These are phyloP conservation scores for Rotaria magnacalcarata DNA, from an alignment of 2,888 invertebrate genomes.

Conservation along the genomic window DNA sequence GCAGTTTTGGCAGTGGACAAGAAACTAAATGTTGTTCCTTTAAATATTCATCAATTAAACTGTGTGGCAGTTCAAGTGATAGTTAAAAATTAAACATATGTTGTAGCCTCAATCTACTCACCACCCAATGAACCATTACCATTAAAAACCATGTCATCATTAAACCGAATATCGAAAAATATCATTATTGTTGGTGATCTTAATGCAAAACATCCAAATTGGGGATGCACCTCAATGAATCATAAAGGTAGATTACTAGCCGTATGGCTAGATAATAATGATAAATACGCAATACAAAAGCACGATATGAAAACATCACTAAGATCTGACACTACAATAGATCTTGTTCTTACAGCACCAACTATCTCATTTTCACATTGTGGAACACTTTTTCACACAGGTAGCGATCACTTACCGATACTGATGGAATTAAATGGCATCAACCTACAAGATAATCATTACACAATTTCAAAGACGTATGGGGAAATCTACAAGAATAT, in stretches of 20 bases:
- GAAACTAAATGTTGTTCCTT: neutral
- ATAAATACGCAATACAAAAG: neutral
- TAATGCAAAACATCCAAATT: no score
- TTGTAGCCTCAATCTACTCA: neutral
- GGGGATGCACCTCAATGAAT: no score
- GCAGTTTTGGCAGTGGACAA: neutral
- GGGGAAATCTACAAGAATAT: neutral
- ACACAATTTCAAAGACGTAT: neutral
- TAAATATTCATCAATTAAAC: neutral
- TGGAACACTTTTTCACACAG: no score
- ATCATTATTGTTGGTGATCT: neutral
- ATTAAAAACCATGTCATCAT: neutral
- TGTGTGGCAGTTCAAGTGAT: neutral
- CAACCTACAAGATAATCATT: no score
- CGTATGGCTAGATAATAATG: neutral
- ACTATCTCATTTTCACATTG: no score
- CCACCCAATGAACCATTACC: neutral
- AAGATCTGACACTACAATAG: no score
- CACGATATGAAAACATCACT: no score
- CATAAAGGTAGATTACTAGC: neutral
- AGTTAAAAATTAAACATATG: neutral
- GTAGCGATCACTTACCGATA: no score
- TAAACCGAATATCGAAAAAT: neutral
- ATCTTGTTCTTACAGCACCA: no score
- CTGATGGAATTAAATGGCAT: neutral